Conservation (phyloP, 2,113 vertebrate genomes). For the Craseonycteris thonglongyai region DNA sequence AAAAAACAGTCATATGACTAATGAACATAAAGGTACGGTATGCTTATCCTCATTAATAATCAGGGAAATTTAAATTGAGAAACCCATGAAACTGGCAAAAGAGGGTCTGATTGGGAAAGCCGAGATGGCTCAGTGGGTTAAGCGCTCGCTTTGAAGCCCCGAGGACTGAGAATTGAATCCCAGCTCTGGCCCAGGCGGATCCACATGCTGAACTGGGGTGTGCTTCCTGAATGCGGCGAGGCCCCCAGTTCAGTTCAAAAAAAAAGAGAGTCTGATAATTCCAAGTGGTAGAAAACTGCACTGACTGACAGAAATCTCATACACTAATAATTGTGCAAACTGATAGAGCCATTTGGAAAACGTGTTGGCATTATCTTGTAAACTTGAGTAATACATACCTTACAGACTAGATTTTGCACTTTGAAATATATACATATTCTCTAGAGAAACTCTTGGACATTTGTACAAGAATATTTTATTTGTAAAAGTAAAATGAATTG, state of each 20-base stretch:
- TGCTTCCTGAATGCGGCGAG: too few species aligned
- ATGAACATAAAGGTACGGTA: slow-evolving; percentile 12
- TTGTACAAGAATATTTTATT: not conserved
- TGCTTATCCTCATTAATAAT: not conserved
- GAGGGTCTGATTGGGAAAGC: not conserved
- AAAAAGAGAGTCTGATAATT: not conserved
- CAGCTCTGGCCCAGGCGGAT: too few species aligned
- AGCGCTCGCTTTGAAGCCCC: too few species aligned
- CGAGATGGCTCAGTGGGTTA: too few species aligned
- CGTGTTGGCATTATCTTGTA: not conserved
- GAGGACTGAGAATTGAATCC: too few species aligned
- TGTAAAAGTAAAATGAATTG: not conserved
- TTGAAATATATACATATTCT: not conserved
- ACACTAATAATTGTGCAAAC: not conserved
- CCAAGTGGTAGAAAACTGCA: not conserved
- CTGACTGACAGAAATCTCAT: not conserved
- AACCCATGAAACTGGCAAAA: not conserved
- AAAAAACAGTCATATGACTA: not conserved
- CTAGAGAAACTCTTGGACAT: not conserved
- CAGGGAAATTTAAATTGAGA: not conserved
- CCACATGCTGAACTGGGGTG: too few species aligned
- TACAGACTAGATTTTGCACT: not conserved
- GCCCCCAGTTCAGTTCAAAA: too few species aligned
- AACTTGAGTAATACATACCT: not conserved
- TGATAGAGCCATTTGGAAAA: not conserved